These are phyloP conservation scores for Tigriopus japonicus DNA, from an alignment of 1,140 invertebrate species.

Conservation along the genomic window DNA sequence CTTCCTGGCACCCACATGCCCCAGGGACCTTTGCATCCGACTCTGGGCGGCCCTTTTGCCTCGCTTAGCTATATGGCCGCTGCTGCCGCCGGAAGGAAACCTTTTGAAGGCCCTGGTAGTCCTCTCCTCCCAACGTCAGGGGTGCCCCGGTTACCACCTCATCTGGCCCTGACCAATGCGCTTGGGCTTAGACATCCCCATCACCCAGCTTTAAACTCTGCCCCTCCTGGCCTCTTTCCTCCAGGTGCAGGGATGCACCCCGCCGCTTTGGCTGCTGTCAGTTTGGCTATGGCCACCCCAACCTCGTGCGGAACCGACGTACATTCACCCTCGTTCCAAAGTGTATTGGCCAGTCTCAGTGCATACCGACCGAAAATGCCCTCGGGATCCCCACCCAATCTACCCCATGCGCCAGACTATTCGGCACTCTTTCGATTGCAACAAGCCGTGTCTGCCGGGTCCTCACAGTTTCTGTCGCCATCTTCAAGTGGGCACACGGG, in stretches of 20 bases:
- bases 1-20: conserved; percentile 5
- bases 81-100: conserved; percentile 14
- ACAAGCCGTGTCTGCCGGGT: not conserved
- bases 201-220: not conserved
- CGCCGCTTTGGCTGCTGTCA: not conserved
- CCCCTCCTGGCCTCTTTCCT: not conserved
- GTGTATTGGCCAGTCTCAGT: conserved; percentile 6
- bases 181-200: not conserved
- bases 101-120: conserved; percentile 16
- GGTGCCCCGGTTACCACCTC: conserved; percentile 16
- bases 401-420: not conserved
- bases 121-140: conserved; percentile 16
- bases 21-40: conserved; percentile 10
- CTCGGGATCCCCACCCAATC: not conserved
- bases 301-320: not conserved
- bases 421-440: conserved; percentile 2
- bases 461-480: too few relatives aligned
- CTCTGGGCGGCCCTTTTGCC: conserved; percentile 12
- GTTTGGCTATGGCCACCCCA: not conserved
- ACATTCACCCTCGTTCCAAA: conserved; percentile 8
- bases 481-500: not conserved
- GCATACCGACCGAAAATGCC: not conserved
- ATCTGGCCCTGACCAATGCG: conserved; percentile 13
- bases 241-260: not conserved
- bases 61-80: conserved; percentile 14